Evolutionary conservation across 2,888 invertebrate genomes (phyloP), one percentile per base, ranked within the genome.

Genomic region (Microplitis manilae): DNA sequence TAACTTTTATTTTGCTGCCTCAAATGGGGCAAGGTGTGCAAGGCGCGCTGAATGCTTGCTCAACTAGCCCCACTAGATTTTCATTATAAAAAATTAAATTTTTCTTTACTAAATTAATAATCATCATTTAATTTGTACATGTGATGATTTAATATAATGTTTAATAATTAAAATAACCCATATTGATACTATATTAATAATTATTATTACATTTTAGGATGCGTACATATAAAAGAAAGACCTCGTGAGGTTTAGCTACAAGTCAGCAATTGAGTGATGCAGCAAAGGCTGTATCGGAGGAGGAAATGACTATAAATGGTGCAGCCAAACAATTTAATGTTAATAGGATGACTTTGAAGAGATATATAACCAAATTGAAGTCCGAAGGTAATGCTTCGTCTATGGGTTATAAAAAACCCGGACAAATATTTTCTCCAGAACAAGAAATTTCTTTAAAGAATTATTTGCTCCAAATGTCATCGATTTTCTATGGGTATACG

Each of bases 251-350:
- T 76, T 64, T 41, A n/a, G 6, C n/a, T 20, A 6, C 76, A 20
- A 71, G 9, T 71, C 41, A 76, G 50, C 17, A 76, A 13, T 30
- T 50, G 9, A 76, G 38, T 15, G 41, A 76, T 72, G 72, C 72
- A 15, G 71, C 76, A 15, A 65, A 72, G 38, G 76, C 76, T 76
- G 76, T 72, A 17, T 50, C 62, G 9, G 76, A 76, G 6, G 76
- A 67, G 67, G n/a, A 30, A n/a, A 76, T 39, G 17, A 76, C 67
- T 71, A 38, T 71, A 15, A 76, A 76, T 65, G 72, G 50, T 20
- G 71, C 71, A 6, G 72, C 71, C 65, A 76, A 76, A 65, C 50
- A 76, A 72, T 72, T 71, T 38, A 41, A 20, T 59, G 64, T 71
- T 17, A 76, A 71, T 30, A n/a, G 71, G n/a, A 71, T 71, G 71